phyloP scores from a whole-genome alignment of 2,113 vertebrate genomes.

The Platysternon megacephalum region DNA sequence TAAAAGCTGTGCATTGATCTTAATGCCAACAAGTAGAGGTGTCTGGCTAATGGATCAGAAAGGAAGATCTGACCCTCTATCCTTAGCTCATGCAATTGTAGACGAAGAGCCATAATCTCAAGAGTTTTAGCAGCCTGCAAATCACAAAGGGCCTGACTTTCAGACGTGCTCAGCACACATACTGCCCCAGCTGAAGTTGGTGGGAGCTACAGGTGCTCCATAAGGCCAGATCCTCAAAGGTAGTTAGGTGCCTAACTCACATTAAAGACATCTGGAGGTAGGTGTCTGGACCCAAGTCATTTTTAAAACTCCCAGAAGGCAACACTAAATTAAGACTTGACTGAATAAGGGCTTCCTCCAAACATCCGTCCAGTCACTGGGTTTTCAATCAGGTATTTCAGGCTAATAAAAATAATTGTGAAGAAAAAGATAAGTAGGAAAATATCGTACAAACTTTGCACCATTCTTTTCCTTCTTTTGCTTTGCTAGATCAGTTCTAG shows the following conservation, averaged over 20 bases:
- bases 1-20: background rate
- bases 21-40: background rate
- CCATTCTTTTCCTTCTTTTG: background rate
- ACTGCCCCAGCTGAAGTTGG: fast-evolving
- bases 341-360: background rate
- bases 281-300: background rate
- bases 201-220: background rate
- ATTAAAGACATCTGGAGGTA: no score
- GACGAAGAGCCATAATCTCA: background rate
- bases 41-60: background rate
- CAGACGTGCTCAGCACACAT: no score
- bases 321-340: background rate
- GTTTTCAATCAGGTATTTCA: background rate
- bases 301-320: background rate
- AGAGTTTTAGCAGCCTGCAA: background rate
- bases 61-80: background rate
- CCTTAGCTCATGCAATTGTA: background rate
- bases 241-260: no score
- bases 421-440: background rate
- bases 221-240: no score
- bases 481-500: background rate
- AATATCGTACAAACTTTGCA: background rate
- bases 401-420: fast-evolving
- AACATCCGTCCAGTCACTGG: background rate
- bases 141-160: background rate